Percentiles rank a stretch among this genome's conserved stretches.
These are phyloP conservation scores for Tupaia chinensis DNA, from an alignment of 2,113 vertebrate species.

Conservation along the genomic window DNA sequence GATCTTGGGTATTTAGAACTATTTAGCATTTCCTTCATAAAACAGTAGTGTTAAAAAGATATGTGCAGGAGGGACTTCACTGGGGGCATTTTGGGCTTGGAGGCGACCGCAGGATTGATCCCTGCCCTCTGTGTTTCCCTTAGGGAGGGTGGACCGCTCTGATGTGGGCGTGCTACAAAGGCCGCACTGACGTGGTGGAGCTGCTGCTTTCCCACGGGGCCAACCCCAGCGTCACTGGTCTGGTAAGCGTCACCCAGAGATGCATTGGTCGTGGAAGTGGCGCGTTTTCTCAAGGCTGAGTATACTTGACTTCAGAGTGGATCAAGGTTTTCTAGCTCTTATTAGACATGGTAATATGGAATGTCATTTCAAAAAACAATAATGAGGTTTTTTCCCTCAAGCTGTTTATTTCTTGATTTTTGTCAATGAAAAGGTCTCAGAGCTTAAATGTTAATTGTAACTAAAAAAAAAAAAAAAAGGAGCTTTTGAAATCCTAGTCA, in stretches of 20 bases:
- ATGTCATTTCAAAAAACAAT: not conserved
- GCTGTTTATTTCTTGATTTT: not conserved
- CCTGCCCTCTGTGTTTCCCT: not conserved
- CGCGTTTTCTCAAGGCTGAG: not conserved
- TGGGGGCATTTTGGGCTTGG: not conserved
- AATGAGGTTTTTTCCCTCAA: not conserved
- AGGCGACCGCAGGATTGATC: not conserved
- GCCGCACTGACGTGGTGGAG: constrained; percentile 92
- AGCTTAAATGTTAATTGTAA: not conserved
- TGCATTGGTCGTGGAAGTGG: not conserved
- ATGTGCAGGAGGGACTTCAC: not conserved
- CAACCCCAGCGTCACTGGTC: constrained; percentile 96
- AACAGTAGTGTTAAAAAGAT: not conserved
- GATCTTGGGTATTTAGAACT: not conserved
- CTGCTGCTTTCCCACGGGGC: constrained; percentile 95
- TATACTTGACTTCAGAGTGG: not conserved
- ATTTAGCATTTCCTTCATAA: not conserved
- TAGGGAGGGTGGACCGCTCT: constrained; percentile 98
- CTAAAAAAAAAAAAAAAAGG: not conserved
- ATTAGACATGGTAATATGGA: not conserved
- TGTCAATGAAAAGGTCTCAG: not conserved
- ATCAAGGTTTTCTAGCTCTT: not conserved
- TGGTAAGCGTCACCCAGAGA: constrained; percentile 88
- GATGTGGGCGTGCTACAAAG: constrained; percentile 99
- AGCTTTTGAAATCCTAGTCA: not conserved